These are phyloP conservation scores for Nautilus pompilius DNA, from an alignment of 1,140 invertebrate species.

Conservation along the genomic window DNA sequence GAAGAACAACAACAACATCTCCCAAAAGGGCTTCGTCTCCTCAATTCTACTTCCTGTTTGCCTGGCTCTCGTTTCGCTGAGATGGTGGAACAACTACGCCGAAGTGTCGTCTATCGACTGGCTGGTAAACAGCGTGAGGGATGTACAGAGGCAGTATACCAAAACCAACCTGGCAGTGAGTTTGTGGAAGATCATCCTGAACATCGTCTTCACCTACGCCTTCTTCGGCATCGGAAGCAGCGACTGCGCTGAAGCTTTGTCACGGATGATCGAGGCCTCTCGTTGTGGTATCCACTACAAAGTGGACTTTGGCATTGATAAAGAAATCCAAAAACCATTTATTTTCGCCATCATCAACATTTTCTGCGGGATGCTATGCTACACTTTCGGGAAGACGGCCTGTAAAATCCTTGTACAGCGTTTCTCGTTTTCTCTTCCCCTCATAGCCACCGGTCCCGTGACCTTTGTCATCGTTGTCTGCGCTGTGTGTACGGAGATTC, in stretches of 20 bases:
- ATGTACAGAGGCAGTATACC: slow-evolving; percentile 18
- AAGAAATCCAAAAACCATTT: slow-evolving; percentile 15
- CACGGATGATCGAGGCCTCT: slow-evolving; percentile 1
- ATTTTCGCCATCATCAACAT: slow-evolving; percentile 25
- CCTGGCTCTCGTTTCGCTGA: slow-evolving; percentile 32
- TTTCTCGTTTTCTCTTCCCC: slow-evolving; percentile 29
- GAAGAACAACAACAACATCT: too few relatives aligned
- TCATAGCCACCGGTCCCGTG: slow-evolving; percentile 29
- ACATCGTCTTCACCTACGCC: slow-evolving; percentile 17
- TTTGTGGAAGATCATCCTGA: slow-evolving; percentile 36
- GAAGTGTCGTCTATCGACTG: slow-evolving; percentile 19
- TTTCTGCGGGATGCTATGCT: slow-evolving; percentile 30
- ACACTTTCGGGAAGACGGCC: slow-evolving; percentile 30
- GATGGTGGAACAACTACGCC: slow-evolving; percentile 45
- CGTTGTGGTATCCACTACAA: slow-evolving; percentile 8
- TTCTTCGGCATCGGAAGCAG: slow-evolving; percentile 15
- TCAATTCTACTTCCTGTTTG: slow-evolving; percentile 23
- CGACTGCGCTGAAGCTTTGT: slow-evolving; percentile 15
- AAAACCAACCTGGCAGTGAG: slow-evolving; percentile 29
- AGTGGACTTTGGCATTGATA: slow-evolving; percentile 8
- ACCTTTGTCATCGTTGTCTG: slow-evolving; percentile 23
- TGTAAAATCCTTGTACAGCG: slow-evolving; percentile 39
- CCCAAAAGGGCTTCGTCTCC: too few relatives aligned
- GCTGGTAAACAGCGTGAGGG: slow-evolving; percentile 6
- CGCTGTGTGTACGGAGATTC: too few relatives aligned